Percentiles rank a stretch among this genome's conserved stretches.
phyloP scores from a whole-genome alignment of 2,113 vertebrate genomes.

The Numenius arquata region DNA sequence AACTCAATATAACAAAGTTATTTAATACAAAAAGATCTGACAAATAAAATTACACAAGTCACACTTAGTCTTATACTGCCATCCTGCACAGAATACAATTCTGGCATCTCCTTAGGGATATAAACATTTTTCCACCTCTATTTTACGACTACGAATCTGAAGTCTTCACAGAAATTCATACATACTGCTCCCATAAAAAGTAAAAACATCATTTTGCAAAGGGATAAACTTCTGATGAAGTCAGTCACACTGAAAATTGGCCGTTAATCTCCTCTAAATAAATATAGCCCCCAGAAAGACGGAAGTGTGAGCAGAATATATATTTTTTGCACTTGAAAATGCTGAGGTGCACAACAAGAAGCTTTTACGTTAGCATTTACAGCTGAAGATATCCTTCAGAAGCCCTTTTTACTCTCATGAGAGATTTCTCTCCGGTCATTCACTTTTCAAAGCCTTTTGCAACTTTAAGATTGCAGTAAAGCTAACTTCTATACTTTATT shows the following conservation, averaged over 20 bases:
- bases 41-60: neutral
- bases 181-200: neutral
- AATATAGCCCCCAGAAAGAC: conserved; percentile 21
- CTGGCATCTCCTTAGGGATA: neutral
- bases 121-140: neutral
- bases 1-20: neutral
- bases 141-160: neutral
- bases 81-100: neutral
- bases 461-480: neutral
- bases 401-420: conserved; percentile 1
- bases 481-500: neutral
- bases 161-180: conserved; percentile 2
- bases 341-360: conserved; percentile 17
- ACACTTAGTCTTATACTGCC: neutral
- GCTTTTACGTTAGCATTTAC: conserved; percentile 14
- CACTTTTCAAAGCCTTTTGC: neutral
- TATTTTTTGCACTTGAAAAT: conserved; percentile 44
- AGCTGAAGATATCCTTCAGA: conserved; percentile 10
- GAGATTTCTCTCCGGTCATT: neutral
- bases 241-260: conserved; percentile 27
- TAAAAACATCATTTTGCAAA: neutral
- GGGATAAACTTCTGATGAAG: conserved; percentile 26
- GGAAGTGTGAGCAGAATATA: neutral
- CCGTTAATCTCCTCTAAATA: conserved; percentile 37
- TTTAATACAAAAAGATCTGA: neutral